phyloP scores from a whole-genome alignment of 2,797 vertebrate species.

The Brotula barbata region DNA sequence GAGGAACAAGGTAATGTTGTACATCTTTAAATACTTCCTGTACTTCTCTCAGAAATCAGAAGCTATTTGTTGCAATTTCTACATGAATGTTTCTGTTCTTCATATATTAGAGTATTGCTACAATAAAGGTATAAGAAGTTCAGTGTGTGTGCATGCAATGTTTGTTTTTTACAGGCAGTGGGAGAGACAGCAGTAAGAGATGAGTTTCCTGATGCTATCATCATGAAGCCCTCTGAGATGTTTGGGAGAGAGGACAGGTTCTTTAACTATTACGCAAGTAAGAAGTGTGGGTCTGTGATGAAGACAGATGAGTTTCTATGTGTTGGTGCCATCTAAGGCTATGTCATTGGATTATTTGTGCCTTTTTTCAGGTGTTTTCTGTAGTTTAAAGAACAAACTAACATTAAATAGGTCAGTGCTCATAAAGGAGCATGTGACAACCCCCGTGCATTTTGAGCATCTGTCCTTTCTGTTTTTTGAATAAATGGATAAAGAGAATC shows the following conservation, averaged over 20 bases:
- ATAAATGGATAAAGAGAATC: too few relatives aligned
- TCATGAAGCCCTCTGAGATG: slow-evolving; percentile 92
- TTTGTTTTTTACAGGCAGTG: slow-evolving; percentile 80
- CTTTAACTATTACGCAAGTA: slow-evolving; percentile 93
- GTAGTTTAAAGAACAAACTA: too few relatives aligned
- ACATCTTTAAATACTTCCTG: not conserved
- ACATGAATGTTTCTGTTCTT: too few relatives aligned
- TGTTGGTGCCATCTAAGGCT: not conserved
- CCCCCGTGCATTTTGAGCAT: too few relatives aligned
- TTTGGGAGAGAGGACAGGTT: slow-evolving; percentile 94
- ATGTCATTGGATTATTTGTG: too few relatives aligned
- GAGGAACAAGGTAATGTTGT: slow-evolving; percentile 85
- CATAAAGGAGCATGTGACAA: too few relatives aligned
- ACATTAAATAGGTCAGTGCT: too few relatives aligned
- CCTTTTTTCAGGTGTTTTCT: too few relatives aligned
- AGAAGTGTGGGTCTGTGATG: slow-evolving; percentile 28
- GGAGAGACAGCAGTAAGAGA: slow-evolving; percentile 88
- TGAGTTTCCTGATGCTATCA: slow-evolving; percentile 89
- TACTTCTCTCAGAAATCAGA: too few relatives aligned
- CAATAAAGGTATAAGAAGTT: not conserved
- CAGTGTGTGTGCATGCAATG: not conserved
- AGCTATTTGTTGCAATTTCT: too few relatives aligned
- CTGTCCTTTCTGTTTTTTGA: too few relatives aligned
- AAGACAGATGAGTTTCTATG: not conserved
- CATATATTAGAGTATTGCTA: too few relatives aligned